phyloP scores from a whole-genome alignment of 2,113 vertebrate species.

The Echinops telfairi region DNA sequence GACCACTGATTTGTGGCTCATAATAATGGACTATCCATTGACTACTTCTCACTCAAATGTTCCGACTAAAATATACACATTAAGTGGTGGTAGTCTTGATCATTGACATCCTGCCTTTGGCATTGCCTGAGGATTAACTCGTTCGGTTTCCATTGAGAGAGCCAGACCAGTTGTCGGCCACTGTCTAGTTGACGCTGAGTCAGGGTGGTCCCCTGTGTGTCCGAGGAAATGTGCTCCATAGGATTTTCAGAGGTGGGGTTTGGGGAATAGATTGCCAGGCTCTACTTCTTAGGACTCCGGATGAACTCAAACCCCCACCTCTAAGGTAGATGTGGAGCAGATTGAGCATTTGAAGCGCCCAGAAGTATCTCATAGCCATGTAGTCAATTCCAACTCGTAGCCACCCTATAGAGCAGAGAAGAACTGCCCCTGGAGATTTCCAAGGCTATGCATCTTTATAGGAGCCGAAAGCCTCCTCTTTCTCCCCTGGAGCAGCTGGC shows the following conservation, averaged over 20 bases:
- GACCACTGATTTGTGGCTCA: no score
- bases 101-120: rapidly evolving
- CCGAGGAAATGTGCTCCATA: neutral
- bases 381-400: no score
- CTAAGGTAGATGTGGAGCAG: neutral
- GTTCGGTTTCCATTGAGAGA: neutral
- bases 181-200: neutral
- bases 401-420: no score
- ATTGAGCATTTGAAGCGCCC: neutral
- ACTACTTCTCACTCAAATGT: neutral
- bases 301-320: neutral
- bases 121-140: no score
- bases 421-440: no score
- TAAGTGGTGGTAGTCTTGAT: rapidly evolving
- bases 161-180: neutral
- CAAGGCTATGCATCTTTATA: no score
- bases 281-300: neutral
- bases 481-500: no score
- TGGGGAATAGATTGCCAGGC: neutral
- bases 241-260: neutral
- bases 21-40: neutral
- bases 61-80: no score
- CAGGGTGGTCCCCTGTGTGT: neutral
- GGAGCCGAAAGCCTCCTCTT: no score
- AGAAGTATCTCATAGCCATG: no score